Conservation (phyloP, 2,113 vertebrate species). For the Pungitius pungitius region DNA sequence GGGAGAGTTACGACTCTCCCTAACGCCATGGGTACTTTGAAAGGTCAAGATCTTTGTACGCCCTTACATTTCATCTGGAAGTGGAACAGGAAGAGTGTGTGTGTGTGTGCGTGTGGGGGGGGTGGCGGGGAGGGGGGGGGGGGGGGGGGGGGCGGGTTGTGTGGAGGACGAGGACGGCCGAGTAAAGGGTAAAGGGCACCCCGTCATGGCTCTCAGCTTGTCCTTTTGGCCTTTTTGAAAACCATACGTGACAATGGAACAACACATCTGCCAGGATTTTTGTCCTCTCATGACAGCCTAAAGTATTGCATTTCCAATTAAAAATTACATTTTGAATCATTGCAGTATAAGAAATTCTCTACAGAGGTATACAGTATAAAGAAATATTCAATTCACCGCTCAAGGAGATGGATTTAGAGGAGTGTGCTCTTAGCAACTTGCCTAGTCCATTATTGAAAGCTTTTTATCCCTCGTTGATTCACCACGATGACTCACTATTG, state of each 20-base stretch:
- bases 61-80: slow-evolving; percentile 23
- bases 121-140: no score
- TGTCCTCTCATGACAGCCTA: not conserved
- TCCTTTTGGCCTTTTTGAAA: slow-evolving; percentile 7
- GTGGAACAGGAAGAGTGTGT: not conserved
- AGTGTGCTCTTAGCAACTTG: no score
- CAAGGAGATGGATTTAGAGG: not conserved
- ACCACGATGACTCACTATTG: not conserved
- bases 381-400: not conserved
- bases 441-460: no score
- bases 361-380: no score
- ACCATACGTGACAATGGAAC: not conserved
- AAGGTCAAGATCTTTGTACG: slow-evolving; percentile 55
- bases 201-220: slow-evolving; percentile 42
- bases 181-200: not conserved
- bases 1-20: slow-evolving; percentile 19
- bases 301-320: not conserved
- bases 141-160: no score
- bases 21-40: slow-evolving; percentile 31
- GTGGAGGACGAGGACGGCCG: not conserved
- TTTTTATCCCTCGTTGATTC: not conserved
- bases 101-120: not conserved
- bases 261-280: not conserved
- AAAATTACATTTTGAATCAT: not conserved
- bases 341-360: not conserved